Conservation (phyloP, 2,888 invertebrate genomes). For the Cosmia trapezina region DNA sequence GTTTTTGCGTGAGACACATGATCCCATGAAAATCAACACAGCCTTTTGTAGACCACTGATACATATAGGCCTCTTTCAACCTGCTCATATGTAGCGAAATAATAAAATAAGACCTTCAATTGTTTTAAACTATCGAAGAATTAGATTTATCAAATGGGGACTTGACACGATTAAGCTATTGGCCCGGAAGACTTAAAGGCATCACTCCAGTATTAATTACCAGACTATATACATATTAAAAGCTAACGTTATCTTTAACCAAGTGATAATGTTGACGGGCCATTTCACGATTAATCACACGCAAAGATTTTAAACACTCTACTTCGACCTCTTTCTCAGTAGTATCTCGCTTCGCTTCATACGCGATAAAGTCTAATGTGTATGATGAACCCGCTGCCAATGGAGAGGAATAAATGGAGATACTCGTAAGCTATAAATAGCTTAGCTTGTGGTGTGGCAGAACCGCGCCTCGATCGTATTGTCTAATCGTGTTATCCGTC, state of each 20-base stretch:
- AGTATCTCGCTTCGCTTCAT: conserved; percentile 30
- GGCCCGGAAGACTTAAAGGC: conserved; percentile 15
- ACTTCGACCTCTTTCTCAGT: conserved; percentile 26
- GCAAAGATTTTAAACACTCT: conserved; percentile 21
- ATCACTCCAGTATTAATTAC: conserved; percentile 20
- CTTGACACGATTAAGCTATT: conserved; percentile 19
- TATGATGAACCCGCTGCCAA: conserved; percentile 42
- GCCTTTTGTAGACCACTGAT: neutral
- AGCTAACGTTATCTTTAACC: neutral
- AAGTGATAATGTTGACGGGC: conserved; percentile 27
- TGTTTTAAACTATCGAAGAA: conserved; percentile 10
- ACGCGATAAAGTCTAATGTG: conserved; percentile 53
- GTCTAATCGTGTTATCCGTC: conserved; percentile 60
- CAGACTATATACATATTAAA: neutral
- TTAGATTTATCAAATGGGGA: conserved; percentile 28
- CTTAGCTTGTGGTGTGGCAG: conserved; percentile 41
- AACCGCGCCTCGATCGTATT: conserved; percentile 44
- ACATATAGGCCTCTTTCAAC: neutral
- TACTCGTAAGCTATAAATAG: conserved; percentile 53
- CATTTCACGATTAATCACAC: conserved; percentile 20
- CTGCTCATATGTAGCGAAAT: neutral
- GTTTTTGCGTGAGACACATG: neutral
- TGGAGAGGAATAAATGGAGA: conserved; percentile 37
- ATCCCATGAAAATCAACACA: neutral
- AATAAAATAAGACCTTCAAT: conserved; percentile 17